Conservation (phyloP, 1,140 invertebrate genomes). For the Papilio polytes region DNA sequence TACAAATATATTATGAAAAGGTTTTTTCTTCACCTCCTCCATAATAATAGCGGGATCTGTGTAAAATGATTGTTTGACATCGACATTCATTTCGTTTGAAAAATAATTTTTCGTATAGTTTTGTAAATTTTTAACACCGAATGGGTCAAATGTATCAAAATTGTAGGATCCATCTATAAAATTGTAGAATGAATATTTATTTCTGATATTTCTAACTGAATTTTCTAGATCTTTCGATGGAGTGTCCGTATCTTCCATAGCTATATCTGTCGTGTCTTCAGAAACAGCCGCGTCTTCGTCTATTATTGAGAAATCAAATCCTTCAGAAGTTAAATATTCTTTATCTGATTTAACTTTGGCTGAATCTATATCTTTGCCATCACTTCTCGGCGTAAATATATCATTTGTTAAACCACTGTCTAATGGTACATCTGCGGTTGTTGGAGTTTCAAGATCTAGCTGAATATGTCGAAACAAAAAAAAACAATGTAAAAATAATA, state of each 20-base stretch:
- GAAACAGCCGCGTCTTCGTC: conserved; percentile 66
- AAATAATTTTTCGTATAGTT: conserved; percentile 67
- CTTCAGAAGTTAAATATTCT: conserved; percentile 66
- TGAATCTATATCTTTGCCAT: conserved; percentile 62
- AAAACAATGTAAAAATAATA: conserved; percentile 3
- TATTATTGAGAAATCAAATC: conserved; percentile 76
- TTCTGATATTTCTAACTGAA: conserved; percentile 42
- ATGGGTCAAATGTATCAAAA: conserved; percentile 78
- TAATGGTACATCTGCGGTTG: conserved; percentile 71
- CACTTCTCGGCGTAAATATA: conserved; percentile 64
- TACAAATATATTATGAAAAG: conserved; percentile 75
- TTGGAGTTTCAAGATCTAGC: conserved; percentile 81
- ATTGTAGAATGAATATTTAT: conserved; percentile 67
- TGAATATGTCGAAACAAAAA: conserved; percentile 51
- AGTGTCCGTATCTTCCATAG: conserved; percentile 54
- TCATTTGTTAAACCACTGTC: conserved; percentile 64
- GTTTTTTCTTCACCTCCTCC: conserved; percentile 72
- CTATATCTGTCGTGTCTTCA: conserved; percentile 53
- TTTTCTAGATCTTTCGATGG: conserved; percentile 56
- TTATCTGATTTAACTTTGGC: conserved; percentile 59
- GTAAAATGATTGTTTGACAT: conserved; percentile 62
- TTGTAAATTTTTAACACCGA: conserved; percentile 68
- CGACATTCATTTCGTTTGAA: conserved; percentile 60
- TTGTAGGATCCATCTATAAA: conserved; percentile 72
- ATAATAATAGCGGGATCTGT: conserved; percentile 74